Evolutionary conservation across 1,140 invertebrate species (phyloP).

Genomic region (Drosophila subobscura): DNA sequence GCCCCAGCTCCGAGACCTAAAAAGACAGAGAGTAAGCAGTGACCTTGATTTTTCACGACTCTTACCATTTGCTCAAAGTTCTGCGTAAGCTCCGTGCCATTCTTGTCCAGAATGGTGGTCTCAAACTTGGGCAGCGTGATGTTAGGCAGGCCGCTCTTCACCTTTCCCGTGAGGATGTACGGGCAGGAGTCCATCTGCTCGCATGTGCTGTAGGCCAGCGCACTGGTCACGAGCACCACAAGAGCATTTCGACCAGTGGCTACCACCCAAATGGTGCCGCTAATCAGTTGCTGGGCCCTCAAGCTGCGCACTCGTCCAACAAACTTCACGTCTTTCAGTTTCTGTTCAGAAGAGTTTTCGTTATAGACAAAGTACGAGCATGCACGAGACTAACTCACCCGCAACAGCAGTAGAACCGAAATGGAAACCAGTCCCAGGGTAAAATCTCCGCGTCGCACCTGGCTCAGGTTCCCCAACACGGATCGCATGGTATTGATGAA

Average conservation of each 20-base stretch:
- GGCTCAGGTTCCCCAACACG: slow-evolving; percentile 85
- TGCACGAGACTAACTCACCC: slow-evolving; percentile 84
- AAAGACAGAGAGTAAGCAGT: neutral
- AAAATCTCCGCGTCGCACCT: slow-evolving; percentile 86
- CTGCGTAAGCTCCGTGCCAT: slow-evolving; percentile 78
- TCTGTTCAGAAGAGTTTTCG: slow-evolving; percentile 84
- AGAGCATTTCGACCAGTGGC: slow-evolving; percentile 91
- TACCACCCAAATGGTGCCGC: slow-evolving; percentile 88
- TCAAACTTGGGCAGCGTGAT: slow-evolving; percentile 86
- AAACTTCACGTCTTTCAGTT: slow-evolving; percentile 87
- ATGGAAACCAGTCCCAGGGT: slow-evolving; percentile 88
- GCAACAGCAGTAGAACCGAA: slow-evolving; percentile 86
- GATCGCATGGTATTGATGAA: slow-evolving; percentile 86
- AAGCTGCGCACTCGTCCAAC: slow-evolving; percentile 39
- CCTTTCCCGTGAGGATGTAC: slow-evolving; percentile 88
- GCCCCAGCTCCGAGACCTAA: slow-evolving; percentile 86
- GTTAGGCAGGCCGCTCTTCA: slow-evolving; percentile 86
- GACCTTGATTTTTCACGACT: neutral
- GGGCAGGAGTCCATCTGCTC: slow-evolving; percentile 84
- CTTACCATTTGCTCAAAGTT: slow-evolving; percentile 85
- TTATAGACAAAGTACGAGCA: neutral
- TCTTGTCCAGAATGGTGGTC: slow-evolving; percentile 85
- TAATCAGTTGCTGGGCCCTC: slow-evolving; percentile 75
- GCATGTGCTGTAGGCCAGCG: slow-evolving; percentile 85
- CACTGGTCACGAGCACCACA: slow-evolving; percentile 87